A percentile compares a stretch with the other conserved stretches of the same genome.
phyloP scores from a whole-genome alignment of 1,140 invertebrate genomes.

The Hesperophylax magnus region DNA sequence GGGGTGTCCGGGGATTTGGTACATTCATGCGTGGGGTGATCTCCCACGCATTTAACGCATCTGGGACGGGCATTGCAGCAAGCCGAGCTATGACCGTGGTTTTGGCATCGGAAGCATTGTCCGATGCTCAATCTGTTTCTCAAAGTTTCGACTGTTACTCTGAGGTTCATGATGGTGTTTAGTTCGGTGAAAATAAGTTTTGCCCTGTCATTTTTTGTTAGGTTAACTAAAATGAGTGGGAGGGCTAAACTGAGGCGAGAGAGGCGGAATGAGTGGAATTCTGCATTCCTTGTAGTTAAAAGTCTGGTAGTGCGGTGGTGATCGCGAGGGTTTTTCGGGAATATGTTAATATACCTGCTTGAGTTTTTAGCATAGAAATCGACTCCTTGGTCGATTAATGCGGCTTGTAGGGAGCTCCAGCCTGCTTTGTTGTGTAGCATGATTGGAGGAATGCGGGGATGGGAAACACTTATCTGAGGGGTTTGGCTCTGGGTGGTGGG shows the following conservation, averaged over 20 bases:
- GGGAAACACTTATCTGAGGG: neutral
- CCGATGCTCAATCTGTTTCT: neutral
- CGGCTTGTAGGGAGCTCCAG: neutral
- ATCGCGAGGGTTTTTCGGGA: neutral
- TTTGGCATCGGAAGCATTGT: conserved; percentile 16
- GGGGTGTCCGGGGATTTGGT: neutral
- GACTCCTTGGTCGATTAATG: neutral
- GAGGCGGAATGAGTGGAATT: neutral
- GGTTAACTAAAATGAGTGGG: neutral
- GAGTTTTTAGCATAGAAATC: neutral
- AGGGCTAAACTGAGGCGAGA: neutral
- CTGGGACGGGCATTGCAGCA: neutral
- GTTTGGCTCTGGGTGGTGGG: too few species aligned
- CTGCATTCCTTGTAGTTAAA: neutral
- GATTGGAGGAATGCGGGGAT: neutral
- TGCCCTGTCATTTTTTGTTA: neutral
- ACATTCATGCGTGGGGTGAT: neutral
- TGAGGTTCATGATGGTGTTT: neutral
- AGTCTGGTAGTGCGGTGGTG: neutral
- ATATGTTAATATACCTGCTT: neutral
- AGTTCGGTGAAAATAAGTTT: neutral
- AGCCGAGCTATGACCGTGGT: neutral
- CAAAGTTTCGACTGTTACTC: too few species aligned
- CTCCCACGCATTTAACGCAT: neutral
- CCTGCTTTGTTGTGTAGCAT: neutral